A percentile compares a stretch with the other conserved stretches of the same genome.
Conservation (phyloP, 2,113 vertebrate genomes). For the Rallus limicola region DNA sequence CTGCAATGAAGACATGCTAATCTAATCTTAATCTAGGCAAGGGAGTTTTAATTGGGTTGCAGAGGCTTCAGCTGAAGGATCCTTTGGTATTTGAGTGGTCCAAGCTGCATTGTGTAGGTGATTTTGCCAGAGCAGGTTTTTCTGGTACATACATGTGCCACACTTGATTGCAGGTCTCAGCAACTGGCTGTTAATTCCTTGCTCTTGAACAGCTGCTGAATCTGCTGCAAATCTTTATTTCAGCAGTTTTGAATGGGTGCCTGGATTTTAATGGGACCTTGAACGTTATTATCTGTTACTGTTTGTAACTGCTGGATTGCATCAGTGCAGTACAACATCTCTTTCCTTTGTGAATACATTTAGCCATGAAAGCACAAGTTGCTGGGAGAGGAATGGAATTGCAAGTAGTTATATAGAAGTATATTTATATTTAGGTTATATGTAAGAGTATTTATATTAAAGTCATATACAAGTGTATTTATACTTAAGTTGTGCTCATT, state of each 20-base stretch:
- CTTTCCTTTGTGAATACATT: not conserved
- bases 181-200: not conserved
- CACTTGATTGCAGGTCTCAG: not conserved
- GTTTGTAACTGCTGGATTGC: not conserved
- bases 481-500: not conserved
- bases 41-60: not conserved
- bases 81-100: not conserved
- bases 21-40: not conserved
- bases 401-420: not conserved
- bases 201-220: not conserved
- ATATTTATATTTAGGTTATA: not conserved
- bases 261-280: not conserved
- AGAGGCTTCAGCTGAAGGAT: not conserved
- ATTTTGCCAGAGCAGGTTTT: not conserved
- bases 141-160: rapidly evolving
- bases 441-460: not conserved
- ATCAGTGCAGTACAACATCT: not conserved
- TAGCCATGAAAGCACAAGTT: not conserved
- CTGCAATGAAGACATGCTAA: not conserved
- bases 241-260: not conserved
- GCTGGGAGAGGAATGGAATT: not conserved
- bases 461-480: not conserved
- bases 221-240: not conserved
- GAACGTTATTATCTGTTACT: not conserved
- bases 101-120: not conserved